Percentiles rank a stretch among this genome's conserved stretches.
Evolutionary conservation across 2,888 invertebrate species (phyloP).

Genomic region (Tachina grossa): DNA sequence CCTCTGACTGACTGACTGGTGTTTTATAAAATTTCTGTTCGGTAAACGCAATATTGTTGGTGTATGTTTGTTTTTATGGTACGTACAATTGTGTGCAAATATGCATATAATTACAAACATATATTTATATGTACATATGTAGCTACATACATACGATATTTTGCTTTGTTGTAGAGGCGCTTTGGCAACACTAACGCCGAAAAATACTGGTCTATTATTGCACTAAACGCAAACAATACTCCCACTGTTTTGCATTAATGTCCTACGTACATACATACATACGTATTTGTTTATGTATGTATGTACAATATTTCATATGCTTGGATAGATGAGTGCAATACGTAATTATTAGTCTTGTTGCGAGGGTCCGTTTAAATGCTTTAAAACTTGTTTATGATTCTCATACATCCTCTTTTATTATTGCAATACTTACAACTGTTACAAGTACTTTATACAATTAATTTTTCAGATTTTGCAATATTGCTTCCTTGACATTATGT

Average conservation of each 20-base stretch:
- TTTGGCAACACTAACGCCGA: conserved; percentile 58
- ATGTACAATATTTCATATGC: neutral
- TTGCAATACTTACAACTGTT: too few relatives aligned
- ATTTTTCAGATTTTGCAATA: too few relatives aligned
- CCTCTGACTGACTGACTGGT: conserved; percentile 31
- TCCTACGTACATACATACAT: conserved; percentile 30
- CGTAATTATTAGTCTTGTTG: too few relatives aligned
- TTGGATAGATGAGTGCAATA: neutral
- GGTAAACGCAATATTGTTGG: conserved; percentile 28
- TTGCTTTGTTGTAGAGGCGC: conserved; percentile 54
- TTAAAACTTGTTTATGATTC: too few relatives aligned
- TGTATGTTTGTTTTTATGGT: neutral
- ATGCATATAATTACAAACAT: too few relatives aligned
- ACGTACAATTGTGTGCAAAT: too few relatives aligned
- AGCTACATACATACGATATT: neutral
- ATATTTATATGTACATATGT: too few relatives aligned
- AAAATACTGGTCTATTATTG: conserved; percentile 22
- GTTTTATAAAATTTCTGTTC: conserved; percentile 42
- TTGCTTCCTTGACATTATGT: too few relatives aligned
- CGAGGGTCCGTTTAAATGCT: too few relatives aligned
- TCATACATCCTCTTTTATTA: too few relatives aligned
- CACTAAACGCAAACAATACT: conserved; percentile 35
- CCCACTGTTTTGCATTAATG: conserved; percentile 38
- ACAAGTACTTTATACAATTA: too few relatives aligned
- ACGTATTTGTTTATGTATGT: neutral